phyloP scores from a whole-genome alignment of 2,113 vertebrate genomes.

The Athene cunicularia region DNA sequence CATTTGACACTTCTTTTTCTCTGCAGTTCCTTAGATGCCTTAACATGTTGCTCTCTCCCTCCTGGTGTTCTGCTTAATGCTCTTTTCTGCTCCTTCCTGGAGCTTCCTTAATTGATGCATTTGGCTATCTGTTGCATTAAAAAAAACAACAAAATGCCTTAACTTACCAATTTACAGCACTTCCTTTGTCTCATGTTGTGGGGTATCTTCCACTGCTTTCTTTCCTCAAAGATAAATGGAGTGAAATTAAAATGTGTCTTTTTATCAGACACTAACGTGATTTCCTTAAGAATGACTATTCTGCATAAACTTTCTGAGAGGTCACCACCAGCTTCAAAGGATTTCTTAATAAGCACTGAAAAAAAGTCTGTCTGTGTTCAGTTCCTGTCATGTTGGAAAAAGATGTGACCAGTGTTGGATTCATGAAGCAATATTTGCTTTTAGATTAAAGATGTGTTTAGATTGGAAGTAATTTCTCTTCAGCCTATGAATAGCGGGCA shows the following conservation, averaged over 20 bases:
- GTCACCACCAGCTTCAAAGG: conserved; percentile 43
- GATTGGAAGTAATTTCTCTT: background rate
- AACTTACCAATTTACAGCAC: background rate
- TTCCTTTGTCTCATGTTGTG: background rate
- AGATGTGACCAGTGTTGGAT: conserved; percentile 34
- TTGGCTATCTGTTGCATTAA: conserved; percentile 2
- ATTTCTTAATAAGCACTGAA: conserved; percentile 20
- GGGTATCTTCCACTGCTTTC: background rate
- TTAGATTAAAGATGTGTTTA: conserved; percentile 36
- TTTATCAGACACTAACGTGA: background rate
- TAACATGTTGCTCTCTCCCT: conserved; percentile 39
- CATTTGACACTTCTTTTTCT: conserved; percentile 54
- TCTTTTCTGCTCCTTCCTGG: conserved; percentile 45
- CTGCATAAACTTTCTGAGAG: conserved; percentile 26
- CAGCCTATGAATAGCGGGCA: background rate
- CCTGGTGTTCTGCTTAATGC: conserved; percentile 50
- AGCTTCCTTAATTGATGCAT: conserved; percentile 44
- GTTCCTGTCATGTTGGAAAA: conserved; percentile 63
- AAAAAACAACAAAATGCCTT: background rate
- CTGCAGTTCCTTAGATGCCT: conserved; percentile 11
- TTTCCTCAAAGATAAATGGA: background rate
- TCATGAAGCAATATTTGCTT: conserved; percentile 9
- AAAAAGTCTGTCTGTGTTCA: conserved; percentile 24
- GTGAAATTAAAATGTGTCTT: conserved; percentile 9
- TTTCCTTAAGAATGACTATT: background rate